Evolutionary conservation across 2,113 vertebrate genomes (phyloP).

Genomic region (Epinephelus moara): DNA sequence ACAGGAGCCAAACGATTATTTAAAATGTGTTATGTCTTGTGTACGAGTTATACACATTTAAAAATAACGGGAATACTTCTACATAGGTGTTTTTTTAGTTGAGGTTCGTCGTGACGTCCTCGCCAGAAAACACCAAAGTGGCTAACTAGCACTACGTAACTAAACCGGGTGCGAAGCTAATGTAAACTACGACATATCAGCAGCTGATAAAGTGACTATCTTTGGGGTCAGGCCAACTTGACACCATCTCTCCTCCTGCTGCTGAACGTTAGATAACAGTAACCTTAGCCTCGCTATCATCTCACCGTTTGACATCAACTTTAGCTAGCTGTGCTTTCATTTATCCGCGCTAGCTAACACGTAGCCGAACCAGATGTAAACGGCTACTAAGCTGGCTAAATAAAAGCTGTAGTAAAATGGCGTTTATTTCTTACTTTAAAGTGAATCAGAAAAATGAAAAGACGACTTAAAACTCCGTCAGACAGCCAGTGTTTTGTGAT

Average conservation of each 20-base stretch:
- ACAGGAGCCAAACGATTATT: not conserved
- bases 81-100: no score
- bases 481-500: not conserved
- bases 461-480: not conserved
- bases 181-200: not conserved
- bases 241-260: not conserved
- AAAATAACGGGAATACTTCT: no score
- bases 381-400: not conserved
- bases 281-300: not conserved
- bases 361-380: no score
- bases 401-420: fast-evolving
- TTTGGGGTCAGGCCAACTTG: not conserved
- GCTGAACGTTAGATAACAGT: not conserved
- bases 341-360: not conserved
- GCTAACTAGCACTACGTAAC: not conserved
- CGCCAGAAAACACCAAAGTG: no score
- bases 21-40: not conserved
- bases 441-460: not conserved
- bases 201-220: no score
- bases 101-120: no score
- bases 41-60: not conserved
- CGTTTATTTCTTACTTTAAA: constrained; percentile 18
- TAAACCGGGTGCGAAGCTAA: not conserved
- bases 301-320: not conserved
- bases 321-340: not conserved